Percentiles rank a stretch among this genome's conserved stretches.
Conservation (phyloP, 92 coral and sea anemone genomes). For the Zoanthus sansibaricus region DNA sequence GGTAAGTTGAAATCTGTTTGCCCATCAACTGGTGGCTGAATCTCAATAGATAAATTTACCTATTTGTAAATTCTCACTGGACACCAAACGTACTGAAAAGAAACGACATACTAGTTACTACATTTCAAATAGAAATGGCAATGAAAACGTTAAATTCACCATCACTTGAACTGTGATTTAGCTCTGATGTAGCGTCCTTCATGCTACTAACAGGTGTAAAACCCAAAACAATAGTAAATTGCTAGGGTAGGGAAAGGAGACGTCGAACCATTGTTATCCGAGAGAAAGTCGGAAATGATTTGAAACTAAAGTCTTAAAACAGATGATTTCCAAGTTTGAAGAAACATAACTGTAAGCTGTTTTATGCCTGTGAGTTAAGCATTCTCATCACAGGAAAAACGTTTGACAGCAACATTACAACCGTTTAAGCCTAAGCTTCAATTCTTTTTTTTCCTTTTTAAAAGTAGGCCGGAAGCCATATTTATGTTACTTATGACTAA, state of each 20-base stretch:
- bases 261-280: too few species aligned
- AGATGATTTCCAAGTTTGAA: background rate
- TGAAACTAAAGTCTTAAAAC: background rate
- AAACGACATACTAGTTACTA: too few species aligned
- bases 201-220: too few species aligned
- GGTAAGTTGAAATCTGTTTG: conserved; percentile 56
- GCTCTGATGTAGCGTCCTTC: too few species aligned
- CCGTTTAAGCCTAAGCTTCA: background rate
- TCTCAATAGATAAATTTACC: too few species aligned
- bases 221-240: too few species aligned
- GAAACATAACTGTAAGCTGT: background rate
- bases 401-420: background rate
- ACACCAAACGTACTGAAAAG: background rate
- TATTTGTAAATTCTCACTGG: too few species aligned
- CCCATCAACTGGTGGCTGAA: too few species aligned
- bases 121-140: too few species aligned
- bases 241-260: too few species aligned
- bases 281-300: background rate
- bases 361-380: background rate
- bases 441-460: background rate
- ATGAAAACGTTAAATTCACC: too few species aligned
- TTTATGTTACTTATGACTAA: background rate
- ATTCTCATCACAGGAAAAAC: background rate
- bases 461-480: background rate
- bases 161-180: too few species aligned